Percentiles rank a stretch among this genome's conserved stretches.
These are phyloP conservation scores for Uropetala carovei DNA, from an alignment of 2,888 invertebrate species.

Conservation along the genomic window DNA sequence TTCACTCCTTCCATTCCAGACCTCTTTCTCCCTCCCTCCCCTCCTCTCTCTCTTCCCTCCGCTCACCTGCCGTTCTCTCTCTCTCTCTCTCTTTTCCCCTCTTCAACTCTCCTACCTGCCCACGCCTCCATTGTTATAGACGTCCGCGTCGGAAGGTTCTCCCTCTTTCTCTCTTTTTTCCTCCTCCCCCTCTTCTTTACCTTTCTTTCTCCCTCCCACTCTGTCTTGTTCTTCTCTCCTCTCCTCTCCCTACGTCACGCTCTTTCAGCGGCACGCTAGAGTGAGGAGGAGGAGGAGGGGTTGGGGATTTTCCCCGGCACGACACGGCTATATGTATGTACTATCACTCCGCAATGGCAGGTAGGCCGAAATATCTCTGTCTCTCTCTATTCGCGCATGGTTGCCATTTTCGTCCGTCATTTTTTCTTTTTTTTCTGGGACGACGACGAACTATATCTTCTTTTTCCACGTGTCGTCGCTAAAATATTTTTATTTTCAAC, in stretches of 20 bases:
- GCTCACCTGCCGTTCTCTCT: too few species aligned
- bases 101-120: conserved; percentile 12
- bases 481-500: neutral
- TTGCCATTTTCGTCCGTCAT: too few species aligned
- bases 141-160: neutral
- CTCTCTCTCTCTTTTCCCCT: neutral
- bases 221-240: neutral
- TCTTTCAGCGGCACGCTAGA: conserved; percentile 32
- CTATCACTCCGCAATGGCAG: conserved; percentile 9
- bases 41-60: neutral
- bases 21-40: neutral
- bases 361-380: neutral
- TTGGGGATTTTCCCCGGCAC: neutral
- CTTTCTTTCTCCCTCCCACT: neutral
- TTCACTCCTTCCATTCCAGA: neutral
- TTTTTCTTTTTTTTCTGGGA: neutral
- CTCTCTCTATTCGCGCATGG: too few species aligned
- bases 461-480: neutral
- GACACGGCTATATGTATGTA: neutral
- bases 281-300: too few species aligned
- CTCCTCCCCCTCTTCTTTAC: neutral
- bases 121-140: conserved; percentile 18
- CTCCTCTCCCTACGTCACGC: neutral
- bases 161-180: neutral
- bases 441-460: neutral